phyloP scores from a whole-genome alignment of 2,113 vertebrate species.

The Phyllopteryx taeniolatus region DNA sequence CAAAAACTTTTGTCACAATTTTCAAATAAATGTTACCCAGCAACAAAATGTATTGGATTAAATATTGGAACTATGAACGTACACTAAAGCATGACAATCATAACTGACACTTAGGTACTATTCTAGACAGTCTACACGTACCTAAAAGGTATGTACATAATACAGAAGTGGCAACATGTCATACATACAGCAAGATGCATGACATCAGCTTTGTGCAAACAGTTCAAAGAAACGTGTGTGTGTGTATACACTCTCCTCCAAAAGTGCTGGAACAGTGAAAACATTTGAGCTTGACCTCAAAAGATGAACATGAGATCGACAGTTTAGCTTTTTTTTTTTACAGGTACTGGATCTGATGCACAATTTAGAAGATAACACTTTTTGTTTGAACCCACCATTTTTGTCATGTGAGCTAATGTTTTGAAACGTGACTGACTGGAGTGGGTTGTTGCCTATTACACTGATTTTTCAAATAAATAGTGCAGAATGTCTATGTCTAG shows the following conservation, averaged over 20 bases:
- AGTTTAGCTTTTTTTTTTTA: neutral
- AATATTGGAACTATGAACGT: neutral
- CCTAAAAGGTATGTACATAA: neutral
- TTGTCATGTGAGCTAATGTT: neutral
- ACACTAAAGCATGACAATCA: neutral
- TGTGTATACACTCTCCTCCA: neutral
- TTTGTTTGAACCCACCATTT: neutral
- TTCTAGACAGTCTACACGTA: neutral
- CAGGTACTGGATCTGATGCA: neutral
- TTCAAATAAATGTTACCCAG: conserved; percentile 59
- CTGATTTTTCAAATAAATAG: no score
- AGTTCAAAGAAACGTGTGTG: no score
- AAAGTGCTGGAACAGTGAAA: neutral
- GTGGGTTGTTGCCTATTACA: no score
- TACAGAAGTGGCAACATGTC: neutral
- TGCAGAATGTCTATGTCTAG: no score
- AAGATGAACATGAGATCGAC: neutral
- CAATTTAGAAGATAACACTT: neutral
- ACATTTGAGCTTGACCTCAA: neutral
- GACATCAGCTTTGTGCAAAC: no score
- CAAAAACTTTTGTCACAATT: conserved; percentile 42
- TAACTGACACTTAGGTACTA: neutral
- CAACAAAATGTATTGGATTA: conserved; percentile 20
- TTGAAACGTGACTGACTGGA: no score
- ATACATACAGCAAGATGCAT: no score